Evolutionary conservation across 2,888 invertebrate genomes (phyloP).

Genomic region (Agonopterix alstromeriana): DNA sequence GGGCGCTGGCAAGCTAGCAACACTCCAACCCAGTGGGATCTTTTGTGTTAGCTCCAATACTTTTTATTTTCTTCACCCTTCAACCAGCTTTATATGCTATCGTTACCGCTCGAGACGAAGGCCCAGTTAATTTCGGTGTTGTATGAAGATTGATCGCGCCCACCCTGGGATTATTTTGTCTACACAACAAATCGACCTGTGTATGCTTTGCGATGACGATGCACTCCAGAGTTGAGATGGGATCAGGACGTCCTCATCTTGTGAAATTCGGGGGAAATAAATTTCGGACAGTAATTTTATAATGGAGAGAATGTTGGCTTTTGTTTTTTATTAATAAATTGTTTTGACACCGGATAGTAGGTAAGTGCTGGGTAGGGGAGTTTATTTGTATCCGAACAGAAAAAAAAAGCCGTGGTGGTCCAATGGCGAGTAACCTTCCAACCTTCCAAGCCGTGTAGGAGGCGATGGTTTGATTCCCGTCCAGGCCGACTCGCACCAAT

Average conservation of each 20-base stretch:
- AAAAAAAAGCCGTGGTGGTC: no score
- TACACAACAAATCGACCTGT: conserved; percentile 37
- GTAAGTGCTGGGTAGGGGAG: no score
- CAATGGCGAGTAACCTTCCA: no score
- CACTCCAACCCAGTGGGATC: no score
- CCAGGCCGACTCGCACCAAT: no score
- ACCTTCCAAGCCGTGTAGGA: no score
- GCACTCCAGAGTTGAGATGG: conserved; percentile 18
- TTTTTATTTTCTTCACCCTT: background rate
- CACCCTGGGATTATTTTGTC: conserved; percentile 58
- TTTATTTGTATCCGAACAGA: no score
- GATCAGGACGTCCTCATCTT: conserved; percentile 51
- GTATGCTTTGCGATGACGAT: conserved; percentile 23
- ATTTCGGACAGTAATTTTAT: conserved; percentile 20
- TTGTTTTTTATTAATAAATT: background rate
- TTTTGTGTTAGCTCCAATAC: no score
- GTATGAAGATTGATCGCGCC: conserved; percentile 67
- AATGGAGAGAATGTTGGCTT: background rate
- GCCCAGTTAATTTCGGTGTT: conserved; percentile 39
- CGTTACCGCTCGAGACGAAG: conserved; percentile 27
- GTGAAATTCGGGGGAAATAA: conserved; percentile 24
- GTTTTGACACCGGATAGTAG: background rate
- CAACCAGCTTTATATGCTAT: conserved; percentile 19
- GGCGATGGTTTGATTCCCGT: no score
- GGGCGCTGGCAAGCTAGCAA: no score